Evolutionary conservation across 1,140 invertebrate genomes (phyloP), one percentile per base, ranked within the genome.

Genomic region (Aricia agestis): DNA sequence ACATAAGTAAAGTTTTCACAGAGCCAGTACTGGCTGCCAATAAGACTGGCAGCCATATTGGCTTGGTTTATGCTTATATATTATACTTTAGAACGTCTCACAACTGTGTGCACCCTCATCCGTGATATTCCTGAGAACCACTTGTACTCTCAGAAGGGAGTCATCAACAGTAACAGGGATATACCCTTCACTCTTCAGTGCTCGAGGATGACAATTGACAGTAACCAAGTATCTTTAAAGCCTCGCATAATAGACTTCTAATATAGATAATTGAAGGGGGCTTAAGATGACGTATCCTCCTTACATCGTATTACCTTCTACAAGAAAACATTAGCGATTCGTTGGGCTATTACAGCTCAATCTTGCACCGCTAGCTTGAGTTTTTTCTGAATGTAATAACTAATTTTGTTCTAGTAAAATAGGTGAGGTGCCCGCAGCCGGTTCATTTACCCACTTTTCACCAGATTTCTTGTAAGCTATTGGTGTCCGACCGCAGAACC

Each of bases 361-460:
- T 15, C 10, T 52, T 13, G 45, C 11, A 52, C 45, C 45, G 45
- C 45, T 52, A 52, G 9, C 10, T 13, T 42, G 41, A 52, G 3
- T 15, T 52, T 52, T 52, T 52, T 52, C 45, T 52, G 45, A 5
- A 52, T 52, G 11, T 52, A 52, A 52, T 52, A 52, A 52, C 45
- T 52, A 13, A 52, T 52, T 52, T 15, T 52, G 45, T 52, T 52
- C 25, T 11, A 63, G 59, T 63, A 63, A 63, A 63, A 19, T 63
- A 25, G 18, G 59, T 63, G 18, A 63, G 59, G 17, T 63, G 59
- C 59, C 59, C 59, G 18, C 59, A 63, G 59, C 59, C 59, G 66
- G 17, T 19, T 45, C 19, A 67, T 19, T 67, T 52, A 41, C 42
- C 66, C 17, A 45, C 32, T 67, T 67, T 67, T 67, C 66, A 67